Conservation (phyloP, 1,140 invertebrate species). For the Mizuhopecten yessoensis region DNA sequence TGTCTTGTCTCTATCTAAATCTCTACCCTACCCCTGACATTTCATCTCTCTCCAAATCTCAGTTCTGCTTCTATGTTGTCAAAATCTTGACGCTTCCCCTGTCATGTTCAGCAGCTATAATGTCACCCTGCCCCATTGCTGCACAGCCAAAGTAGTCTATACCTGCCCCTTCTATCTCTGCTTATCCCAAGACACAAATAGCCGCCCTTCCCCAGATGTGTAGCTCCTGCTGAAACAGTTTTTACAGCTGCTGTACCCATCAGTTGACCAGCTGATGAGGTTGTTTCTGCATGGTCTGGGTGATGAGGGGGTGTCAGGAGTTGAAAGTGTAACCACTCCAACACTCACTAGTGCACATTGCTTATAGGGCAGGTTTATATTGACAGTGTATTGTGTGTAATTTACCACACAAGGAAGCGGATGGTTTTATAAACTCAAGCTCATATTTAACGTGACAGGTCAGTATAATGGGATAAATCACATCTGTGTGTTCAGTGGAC, state of each 20-base stretch:
- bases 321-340: neutral
- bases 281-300: neutral
- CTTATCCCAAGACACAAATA: too few species aligned
- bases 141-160: too few species aligned
- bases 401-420: neutral
- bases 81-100: too few species aligned
- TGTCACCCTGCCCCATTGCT: too few species aligned
- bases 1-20: too few species aligned
- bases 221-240: neutral
- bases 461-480: neutral
- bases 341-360: neutral
- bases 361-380: constrained; percentile 12
- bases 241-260: neutral
- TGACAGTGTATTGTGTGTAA: neutral
- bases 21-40: too few species aligned
- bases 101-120: too few species aligned
- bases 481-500: too few species aligned
- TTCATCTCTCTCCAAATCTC: too few species aligned
- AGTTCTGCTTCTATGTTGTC: too few species aligned
- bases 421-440: neutral
- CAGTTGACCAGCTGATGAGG: constrained; percentile 12
- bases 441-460: neutral
- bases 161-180: too few species aligned
- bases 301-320: constrained; percentile 35
- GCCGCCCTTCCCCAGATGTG: neutral